phyloP scores from a whole-genome alignment of 2,113 vertebrate genomes.

The Leptobrachium leishanense region DNA sequence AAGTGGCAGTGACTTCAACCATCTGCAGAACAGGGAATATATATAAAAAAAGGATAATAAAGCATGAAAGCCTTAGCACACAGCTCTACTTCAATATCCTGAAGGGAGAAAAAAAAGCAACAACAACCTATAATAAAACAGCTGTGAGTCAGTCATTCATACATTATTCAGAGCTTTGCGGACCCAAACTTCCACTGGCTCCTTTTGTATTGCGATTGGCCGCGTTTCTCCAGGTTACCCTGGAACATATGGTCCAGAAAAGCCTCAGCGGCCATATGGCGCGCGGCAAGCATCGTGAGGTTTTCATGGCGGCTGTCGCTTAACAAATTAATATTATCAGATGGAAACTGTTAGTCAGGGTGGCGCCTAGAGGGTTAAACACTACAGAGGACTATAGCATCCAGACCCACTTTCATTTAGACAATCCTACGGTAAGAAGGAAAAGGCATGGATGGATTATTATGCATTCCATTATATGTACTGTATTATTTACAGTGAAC shows the following conservation, averaged over 20 bases:
- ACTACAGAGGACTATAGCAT: not conserved
- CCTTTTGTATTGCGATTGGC: slow-evolving; percentile 37
- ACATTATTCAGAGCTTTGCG: slow-evolving; percentile 41
- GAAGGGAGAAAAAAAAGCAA: slow-evolving; percentile 9
- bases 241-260: slow-evolving; percentile 24
- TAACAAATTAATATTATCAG: not conserved
- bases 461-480: too few species aligned
- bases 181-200: slow-evolving; percentile 37
- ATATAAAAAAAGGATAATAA: not conserved
- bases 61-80: not conserved
- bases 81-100: not conserved
- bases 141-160: slow-evolving; percentile 26
- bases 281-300: not conserved
- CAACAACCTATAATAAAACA: slow-evolving; percentile 35
- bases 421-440: too few species aligned
- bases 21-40: not conserved
- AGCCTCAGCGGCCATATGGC: slow-evolving; percentile 27
- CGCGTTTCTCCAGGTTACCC: slow-evolving; percentile 33
- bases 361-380: not conserved
- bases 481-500: too few species aligned
- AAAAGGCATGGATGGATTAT: too few species aligned
- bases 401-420: too few species aligned
- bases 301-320: slow-evolving; percentile 4
- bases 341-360: too few species aligned
- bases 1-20: not conserved